Conservation (phyloP, 2,113 vertebrate genomes). For the Sardina pilchardus region DNA sequence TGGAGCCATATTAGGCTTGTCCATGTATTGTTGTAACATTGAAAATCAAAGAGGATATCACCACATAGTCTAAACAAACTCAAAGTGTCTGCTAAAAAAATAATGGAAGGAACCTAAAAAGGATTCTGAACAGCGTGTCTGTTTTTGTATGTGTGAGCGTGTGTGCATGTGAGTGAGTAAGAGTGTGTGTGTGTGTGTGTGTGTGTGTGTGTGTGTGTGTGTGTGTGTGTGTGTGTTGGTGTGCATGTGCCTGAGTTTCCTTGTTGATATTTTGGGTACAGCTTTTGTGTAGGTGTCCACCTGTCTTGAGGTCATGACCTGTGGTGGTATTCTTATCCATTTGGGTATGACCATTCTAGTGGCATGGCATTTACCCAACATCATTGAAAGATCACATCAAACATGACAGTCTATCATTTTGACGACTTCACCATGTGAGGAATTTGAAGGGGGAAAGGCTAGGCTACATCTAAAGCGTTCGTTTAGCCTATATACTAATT, state of each 20-base stretch:
- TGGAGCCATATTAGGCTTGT: too few species aligned
- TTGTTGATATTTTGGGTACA: slow-evolving; percentile 38
- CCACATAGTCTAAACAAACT: background rate
- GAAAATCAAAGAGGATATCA: background rate
- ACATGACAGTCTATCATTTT: background rate
- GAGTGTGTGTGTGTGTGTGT: background rate
- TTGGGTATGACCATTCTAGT: slow-evolving; percentile 28
- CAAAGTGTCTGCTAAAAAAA: background rate
- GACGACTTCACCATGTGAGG: background rate
- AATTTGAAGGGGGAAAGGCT: background rate
- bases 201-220: background rate
- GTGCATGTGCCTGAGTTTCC: background rate
- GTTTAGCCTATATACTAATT: too few species aligned
- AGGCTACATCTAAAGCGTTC: background rate
- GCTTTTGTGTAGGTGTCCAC: slow-evolving; percentile 57
- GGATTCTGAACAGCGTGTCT: background rate
- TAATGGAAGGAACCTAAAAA: background rate
- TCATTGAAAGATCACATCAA: background rate
- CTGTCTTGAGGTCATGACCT: slow-evolving; percentile 68
- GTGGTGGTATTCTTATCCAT: slow-evolving; percentile 48
- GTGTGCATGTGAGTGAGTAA: background rate
- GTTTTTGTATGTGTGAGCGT: background rate
- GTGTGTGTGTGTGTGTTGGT: background rate
- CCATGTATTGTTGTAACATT: background rate
- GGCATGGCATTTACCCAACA: background rate